phyloP scores from a whole-genome alignment of 1,140 invertebrate species.

The Aricia agestis region DNA sequence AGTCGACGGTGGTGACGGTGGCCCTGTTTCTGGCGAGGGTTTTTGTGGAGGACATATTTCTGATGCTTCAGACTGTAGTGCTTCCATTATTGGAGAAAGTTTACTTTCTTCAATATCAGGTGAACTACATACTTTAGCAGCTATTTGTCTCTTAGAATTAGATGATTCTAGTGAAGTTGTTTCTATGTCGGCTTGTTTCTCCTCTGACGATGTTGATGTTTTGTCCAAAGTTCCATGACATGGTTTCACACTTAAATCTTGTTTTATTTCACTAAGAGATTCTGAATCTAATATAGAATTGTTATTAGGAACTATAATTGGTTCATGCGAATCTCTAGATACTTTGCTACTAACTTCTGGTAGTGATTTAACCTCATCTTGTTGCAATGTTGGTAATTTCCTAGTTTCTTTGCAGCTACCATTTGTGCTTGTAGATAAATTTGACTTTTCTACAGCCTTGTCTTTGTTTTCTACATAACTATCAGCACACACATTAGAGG shows the following conservation, averaged over 20 bases:
- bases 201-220: too few relatives aligned
- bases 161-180: not conserved
- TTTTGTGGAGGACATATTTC: constrained; percentile 42
- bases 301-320: not conserved
- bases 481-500: not conserved
- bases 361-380: not conserved
- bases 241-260: not conserved
- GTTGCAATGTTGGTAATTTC: not conserved
- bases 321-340: not conserved
- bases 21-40: too few relatives aligned
- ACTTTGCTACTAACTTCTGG: not conserved
- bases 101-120: not conserved
- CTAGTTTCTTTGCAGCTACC: not conserved
- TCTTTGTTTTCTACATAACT: constrained; percentile 12
- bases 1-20: constrained; percentile 38
- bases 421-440: not conserved
- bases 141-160: too few relatives aligned
- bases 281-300: constrained; percentile 5
- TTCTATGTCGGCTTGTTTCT: not conserved
- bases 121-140: not conserved
- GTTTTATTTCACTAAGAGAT: constrained; percentile 3
- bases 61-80: constrained; percentile 23
- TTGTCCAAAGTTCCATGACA: not conserved
- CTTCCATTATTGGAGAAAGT: not conserved
- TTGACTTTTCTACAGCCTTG: not conserved